A percentile compares a stretch with the other conserved stretches of the same genome.
Evolutionary conservation across 2,797 vertebrate species (phyloP).

Genomic region (Chrosomus eos): DNA sequence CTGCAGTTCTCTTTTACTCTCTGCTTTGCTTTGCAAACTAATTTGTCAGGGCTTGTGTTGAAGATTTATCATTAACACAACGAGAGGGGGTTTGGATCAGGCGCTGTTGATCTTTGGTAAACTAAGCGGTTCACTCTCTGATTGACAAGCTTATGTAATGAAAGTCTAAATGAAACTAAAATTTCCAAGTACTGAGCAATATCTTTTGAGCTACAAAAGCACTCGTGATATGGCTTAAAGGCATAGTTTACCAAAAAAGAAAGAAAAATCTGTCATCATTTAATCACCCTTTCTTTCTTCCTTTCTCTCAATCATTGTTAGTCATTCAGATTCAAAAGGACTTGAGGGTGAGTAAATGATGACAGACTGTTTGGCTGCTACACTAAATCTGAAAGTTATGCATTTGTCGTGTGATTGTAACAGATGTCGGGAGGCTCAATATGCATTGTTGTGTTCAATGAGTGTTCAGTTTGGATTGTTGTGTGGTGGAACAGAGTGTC

Average conservation of each 20-base stretch:
- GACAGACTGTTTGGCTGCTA: not conserved
- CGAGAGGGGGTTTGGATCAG: not conserved
- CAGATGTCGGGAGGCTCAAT: too few species aligned
- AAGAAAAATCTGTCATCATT: not conserved
- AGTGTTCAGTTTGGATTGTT: too few species aligned
- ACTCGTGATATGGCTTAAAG: not conserved
- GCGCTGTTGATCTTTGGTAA: not conserved
- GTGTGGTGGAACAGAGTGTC: too few species aligned
- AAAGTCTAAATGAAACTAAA: not conserved
- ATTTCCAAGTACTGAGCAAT: not conserved
- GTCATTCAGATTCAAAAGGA: not conserved
- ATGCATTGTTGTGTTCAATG: too few species aligned
- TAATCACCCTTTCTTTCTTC: not conserved
- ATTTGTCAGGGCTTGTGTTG: constrained; percentile 3
- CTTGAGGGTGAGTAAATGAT: not conserved
- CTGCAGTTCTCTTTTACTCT: constrained; percentile 1
- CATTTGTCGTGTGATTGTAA: too few species aligned
- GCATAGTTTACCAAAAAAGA: not conserved
- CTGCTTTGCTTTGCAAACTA: not conserved
- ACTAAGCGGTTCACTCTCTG: not conserved
- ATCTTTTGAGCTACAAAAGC: too few species aligned
- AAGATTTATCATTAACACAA: not conserved
- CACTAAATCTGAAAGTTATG: not conserved
- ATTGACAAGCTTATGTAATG: not conserved
- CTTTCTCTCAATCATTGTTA: not conserved